Base-by-base conservation (phyloP, 2,888 invertebrate genomes). In the Limnephilus rhombicus region DNA sequence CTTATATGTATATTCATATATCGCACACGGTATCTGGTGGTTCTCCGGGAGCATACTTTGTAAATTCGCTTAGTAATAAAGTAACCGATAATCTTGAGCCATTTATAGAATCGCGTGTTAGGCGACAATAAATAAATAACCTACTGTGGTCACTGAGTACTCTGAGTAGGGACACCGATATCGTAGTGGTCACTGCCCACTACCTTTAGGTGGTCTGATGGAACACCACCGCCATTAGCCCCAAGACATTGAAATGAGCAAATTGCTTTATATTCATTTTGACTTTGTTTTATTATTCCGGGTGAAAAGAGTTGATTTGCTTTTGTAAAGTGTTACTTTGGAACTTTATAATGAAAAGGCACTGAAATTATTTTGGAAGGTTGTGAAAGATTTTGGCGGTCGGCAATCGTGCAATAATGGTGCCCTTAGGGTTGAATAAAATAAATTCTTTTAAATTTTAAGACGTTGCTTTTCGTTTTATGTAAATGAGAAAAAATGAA, bases 31-130 rank as follows among this genome's bases (percentile, higher is more conserved):
- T 87, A 68, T 68, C 15, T 68, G 68, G 15, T 88, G 80, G 34
- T 85, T n/a, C 41, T 34, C 24, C 12, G 85, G n/a, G 85, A n/a
- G 29, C 88, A 88, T 88, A 88, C 88, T 88, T 88, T 53, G 88
- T 88, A 68, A 68, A 88, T 88, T 68, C 88, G 68, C 87, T 87
- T 87, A 88, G 92, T 91, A 92, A 92, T 93, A 93, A 93, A 92
- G 92, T 41, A 92, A 91, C 85, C 80, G 91, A 88, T 88, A 31
- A 88, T 88, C 88, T 88, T 31, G 88, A 85, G 83, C 88, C 91
- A 92, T 93, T 92, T 91, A 91, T 92, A 92, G 92, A 87, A 87
- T 93, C 88, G 93, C 93, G 91, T 93, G 93, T 90, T 85, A 91
- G 31, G 91, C 53, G 29, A 92, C 92, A 92, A 93, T 93, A 93